Percentiles rank a stretch among this genome's conserved stretches.
phyloP scores from a whole-genome alignment of 2,113 vertebrate species.

The Parotia lawesii region DNA sequence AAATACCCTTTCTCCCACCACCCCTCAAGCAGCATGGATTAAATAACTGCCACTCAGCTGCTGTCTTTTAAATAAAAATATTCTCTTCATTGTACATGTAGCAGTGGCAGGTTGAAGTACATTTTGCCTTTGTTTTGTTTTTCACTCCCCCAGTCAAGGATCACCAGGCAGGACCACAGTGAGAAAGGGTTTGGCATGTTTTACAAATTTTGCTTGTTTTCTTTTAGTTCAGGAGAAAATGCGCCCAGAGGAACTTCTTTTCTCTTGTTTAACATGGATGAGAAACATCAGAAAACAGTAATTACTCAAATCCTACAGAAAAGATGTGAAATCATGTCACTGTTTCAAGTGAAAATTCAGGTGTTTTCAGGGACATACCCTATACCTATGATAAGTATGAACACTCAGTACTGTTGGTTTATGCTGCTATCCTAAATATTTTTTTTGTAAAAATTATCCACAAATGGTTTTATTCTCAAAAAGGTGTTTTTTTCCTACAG shows the following conservation, averaged over 20 bases:
- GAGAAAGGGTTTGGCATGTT: slow-evolving; percentile 51
- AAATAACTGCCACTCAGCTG: slow-evolving; percentile 64
- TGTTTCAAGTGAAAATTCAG: not conserved
- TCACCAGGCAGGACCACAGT: slow-evolving; percentile 14
- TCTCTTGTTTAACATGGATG: not conserved
- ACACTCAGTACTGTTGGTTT: not conserved
- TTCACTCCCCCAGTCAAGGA: slow-evolving; percentile 35
- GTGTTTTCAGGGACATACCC: not conserved
- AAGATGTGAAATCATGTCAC: not conserved
- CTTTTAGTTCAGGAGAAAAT: slow-evolving; percentile 22
- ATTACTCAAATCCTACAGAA: slow-evolving; percentile 5
- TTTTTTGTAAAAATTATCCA: not conserved
- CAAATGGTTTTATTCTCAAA: not conserved
- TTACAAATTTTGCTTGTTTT: slow-evolving; percentile 54
- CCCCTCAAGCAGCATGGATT: slow-evolving; percentile 64
- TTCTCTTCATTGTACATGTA: slow-evolving; percentile 34
- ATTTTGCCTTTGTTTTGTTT: slow-evolving; percentile 52
- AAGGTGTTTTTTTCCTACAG: not conserved
- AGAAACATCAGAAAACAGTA: not conserved
- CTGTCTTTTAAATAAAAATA: slow-evolving; percentile 67
- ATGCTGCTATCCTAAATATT: not conserved
- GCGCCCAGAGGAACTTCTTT: not conserved
- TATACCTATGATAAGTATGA: not conserved
- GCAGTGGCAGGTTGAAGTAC: slow-evolving; percentile 37
- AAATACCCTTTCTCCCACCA: slow-evolving; percentile 55